A percentile compares a stretch with the other conserved stretches of the same genome.
phyloP scores from a whole-genome alignment of 2,888 invertebrate genomes.

The Netelia virgata region DNA sequence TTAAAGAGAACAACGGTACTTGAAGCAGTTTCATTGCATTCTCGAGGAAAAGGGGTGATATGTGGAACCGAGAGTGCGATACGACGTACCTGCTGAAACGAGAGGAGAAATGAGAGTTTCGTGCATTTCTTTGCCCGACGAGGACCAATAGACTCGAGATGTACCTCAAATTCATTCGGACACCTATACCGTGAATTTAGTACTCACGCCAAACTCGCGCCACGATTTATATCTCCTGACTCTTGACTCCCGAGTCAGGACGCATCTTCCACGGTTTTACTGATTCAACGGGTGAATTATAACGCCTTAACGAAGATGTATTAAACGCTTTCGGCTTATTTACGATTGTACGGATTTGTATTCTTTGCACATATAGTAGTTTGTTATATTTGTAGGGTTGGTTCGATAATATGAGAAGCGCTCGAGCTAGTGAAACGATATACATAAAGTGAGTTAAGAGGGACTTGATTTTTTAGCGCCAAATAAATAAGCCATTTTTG shows the following conservation, averaged over 20 bases:
- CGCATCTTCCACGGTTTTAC: conserved; percentile 45
- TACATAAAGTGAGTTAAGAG: too few species aligned
- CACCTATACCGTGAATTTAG: conserved; percentile 40
- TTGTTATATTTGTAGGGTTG: too few species aligned
- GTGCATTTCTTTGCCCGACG: conserved; percentile 14
- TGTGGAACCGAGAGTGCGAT: conserved; percentile 37
- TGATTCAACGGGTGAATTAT: conserved; percentile 45
- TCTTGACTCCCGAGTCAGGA: conserved; percentile 36
- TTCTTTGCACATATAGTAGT: background rate
- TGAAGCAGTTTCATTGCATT: conserved; percentile 71
- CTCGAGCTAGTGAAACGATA: too few species aligned
- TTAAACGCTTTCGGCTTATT: conserved; percentile 38
- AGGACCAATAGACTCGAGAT: conserved; percentile 1
- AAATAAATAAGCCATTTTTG: too few species aligned
- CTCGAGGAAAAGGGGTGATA: conserved; percentile 52
- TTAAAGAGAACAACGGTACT: conserved; percentile 64
- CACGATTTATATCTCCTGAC: conserved; percentile 60
- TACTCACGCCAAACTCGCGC: conserved; percentile 42
- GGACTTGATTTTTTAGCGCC: too few species aligned
- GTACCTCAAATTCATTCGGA: conserved; percentile 34
- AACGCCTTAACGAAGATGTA: conserved; percentile 42
- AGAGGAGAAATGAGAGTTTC: background rate
- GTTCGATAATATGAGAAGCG: too few species aligned
- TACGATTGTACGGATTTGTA: background rate
- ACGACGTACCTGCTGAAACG: conserved; percentile 48